Base-by-base conservation (phyloP, 2,888 invertebrate species). In the Oscheius onirici region DNA sequence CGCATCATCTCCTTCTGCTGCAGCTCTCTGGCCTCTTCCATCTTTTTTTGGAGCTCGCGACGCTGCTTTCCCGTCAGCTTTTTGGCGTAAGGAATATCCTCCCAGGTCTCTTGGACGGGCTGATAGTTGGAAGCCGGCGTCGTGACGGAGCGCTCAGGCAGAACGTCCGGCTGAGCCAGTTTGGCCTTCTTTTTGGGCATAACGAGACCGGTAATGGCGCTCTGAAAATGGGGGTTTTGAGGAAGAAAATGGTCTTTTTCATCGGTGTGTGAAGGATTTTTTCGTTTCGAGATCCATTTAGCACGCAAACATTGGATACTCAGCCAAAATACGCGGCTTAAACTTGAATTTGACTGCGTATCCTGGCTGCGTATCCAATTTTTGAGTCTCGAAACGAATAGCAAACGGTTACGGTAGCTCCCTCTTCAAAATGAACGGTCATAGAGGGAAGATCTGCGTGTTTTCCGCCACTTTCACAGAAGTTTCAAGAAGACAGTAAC, bases 81-180 rank as follows among this genome's bases (percentile, higher is more conserved):
- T 26, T 34, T 44, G 26, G 43, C 61, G n/a, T 20, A 41, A 2
- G 61, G 69, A n/a, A 68, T 68, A n/a, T 72, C 68, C 24, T 68
- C 61, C 72, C 72, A 72, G 17, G 20, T 22, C 41, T 66, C 67
- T n/a, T 52, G 60, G 2, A 24, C 28, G 2, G 60, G 58, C 20
- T 67, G 22, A 43, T 24, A 54, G 15, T 24, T 22, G 1, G 22
- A 58, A 13, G 54, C 55, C 5, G 60, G 55, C 5, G 66, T 65
- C 11, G 66, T 58, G 13, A 44, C 54, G 26, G 65, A 26, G 40
- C 66, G 20, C 15, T 69, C 65, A 1, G 72, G 72, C 57, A 51
- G 44, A 20, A 66, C 24, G 24, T 72, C 69, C 5, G 74, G 69
- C 22, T 57, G 58, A 1, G 70, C 55, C 8, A 69, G 65, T n/a